These are phyloP conservation scores for Scartelaos histophorus DNA, from an alignment of 2,113 vertebrate genomes.

Conservation along the genomic window DNA sequence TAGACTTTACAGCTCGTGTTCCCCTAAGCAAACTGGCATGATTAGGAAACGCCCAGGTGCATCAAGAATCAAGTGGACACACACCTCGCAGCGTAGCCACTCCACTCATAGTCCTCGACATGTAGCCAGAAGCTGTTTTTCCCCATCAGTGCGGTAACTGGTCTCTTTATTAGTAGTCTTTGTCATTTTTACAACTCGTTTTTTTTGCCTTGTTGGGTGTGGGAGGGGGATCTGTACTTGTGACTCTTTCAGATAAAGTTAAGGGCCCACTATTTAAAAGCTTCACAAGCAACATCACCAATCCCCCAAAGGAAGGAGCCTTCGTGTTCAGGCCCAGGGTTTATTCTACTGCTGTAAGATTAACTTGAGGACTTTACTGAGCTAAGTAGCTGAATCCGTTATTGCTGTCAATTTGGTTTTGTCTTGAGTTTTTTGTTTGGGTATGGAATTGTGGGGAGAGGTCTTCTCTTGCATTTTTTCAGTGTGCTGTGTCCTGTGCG, in stretches of 20 bases:
- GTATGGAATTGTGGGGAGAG: slow-evolving; percentile 62
- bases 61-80: slow-evolving; percentile 62
- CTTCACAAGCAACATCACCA: slow-evolving; percentile 52
- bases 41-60: slow-evolving; percentile 55
- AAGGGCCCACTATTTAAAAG: slow-evolving; percentile 56
- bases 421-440: slow-evolving; percentile 42
- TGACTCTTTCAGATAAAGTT: slow-evolving; percentile 80
- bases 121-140: slow-evolving; percentile 62
- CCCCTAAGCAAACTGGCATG: slow-evolving; percentile 57
- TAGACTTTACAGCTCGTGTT: slow-evolving; percentile 78
- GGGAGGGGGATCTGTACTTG: slow-evolving; percentile 71
- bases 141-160: slow-evolving; percentile 66
- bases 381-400: slow-evolving; percentile 25
- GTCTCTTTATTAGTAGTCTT: slow-evolving; percentile 61
- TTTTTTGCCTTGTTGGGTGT: slow-evolving; percentile 57
- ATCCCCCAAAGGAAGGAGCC: slow-evolving; percentile 64
- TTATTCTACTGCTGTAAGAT: slow-evolving; percentile 50
- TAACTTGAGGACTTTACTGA: slow-evolving; percentile 22
- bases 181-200: slow-evolving; percentile 51
- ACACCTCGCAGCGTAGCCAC: slow-evolving; percentile 60
- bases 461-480: slow-evolving; percentile 74
- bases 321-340: slow-evolving; percentile 61
- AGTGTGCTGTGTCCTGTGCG: slow-evolving; percentile 79
- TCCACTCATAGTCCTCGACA: slow-evolving; percentile 52
- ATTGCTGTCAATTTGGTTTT: slow-evolving; percentile 40